Percentiles rank a stretch among this genome's conserved stretches.
phyloP scores from a whole-genome alignment of 2,888 invertebrate species.

The Muscina levida region DNA sequence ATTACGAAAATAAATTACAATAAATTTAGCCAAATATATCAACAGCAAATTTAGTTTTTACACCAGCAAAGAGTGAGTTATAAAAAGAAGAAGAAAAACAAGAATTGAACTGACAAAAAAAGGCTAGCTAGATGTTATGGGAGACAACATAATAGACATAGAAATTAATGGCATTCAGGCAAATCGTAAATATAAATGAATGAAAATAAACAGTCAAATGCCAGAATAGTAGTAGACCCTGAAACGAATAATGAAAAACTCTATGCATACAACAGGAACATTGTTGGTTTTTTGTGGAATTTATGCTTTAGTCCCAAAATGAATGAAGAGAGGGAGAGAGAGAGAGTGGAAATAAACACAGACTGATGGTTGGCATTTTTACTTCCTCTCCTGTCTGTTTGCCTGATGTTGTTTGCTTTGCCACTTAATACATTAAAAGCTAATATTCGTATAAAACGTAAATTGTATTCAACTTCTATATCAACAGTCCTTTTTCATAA shows the following conservation, averaged over 20 bases:
- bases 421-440: constrained; percentile 26
- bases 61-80: no score
- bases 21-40: constrained; percentile 20
- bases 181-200: constrained; percentile 22
- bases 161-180: not conserved
- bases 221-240: no score
- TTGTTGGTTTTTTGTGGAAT: no score
- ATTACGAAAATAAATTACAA: constrained; percentile 15
- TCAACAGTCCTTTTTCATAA: constrained; percentile 13
- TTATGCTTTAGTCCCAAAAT: no score
- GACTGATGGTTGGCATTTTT: constrained; percentile 1
- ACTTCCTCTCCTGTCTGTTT: not conserved
- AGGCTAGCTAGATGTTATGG: not conserved
- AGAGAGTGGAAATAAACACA: no score
- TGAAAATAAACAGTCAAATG: no score
- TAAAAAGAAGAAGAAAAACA: not conserved
- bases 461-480: constrained; percentile 3
- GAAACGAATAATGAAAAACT: no score
- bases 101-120: no score
- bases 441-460: constrained; percentile 40
- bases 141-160: not conserved
- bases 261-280: no score
- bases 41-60: no score
- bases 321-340: no score
- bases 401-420: not conserved